Conservation (phyloP, 2,797 vertebrate genomes). For the Myoxocephalus aenaeus region DNA sequence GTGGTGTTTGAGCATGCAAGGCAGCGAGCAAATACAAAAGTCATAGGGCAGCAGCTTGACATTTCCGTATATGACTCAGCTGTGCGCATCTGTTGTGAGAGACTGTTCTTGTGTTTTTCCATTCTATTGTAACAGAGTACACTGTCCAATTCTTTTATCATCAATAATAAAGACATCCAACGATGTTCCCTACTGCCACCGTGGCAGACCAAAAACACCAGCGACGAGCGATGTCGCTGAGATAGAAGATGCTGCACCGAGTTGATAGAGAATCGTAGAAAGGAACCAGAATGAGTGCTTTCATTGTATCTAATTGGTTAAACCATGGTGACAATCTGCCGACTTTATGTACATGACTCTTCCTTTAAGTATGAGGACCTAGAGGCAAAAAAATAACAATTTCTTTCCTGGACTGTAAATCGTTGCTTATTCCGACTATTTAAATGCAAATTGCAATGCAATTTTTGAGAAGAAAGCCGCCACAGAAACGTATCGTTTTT, state of each 20-base stretch:
- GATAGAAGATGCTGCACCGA: slow-evolving; percentile 5
- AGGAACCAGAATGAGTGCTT: slow-evolving; percentile 3
- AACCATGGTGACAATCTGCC: slow-evolving; percentile 11
- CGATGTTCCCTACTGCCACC: slow-evolving; percentile 4
- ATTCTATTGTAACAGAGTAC: no score
- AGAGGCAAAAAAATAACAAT: slow-evolving; percentile 37
- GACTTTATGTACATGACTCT: slow-evolving; percentile 27
- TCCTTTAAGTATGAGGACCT: slow-evolving; percentile 35
- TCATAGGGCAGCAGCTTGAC: slow-evolving; percentile 20
- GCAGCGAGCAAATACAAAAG: background rate
- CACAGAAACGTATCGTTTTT: slow-evolving; percentile 40
- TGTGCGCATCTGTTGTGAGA: slow-evolving; percentile 8
- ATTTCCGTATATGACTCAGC: slow-evolving; percentile 30
- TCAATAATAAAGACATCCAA: background rate
- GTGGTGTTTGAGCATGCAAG: background rate
- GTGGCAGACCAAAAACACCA: slow-evolving; percentile 7
- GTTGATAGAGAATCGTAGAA: slow-evolving; percentile 5
- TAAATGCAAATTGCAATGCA: slow-evolving; percentile 65
- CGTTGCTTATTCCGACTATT: slow-evolving; percentile 58
- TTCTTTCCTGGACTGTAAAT: slow-evolving; percentile 41
- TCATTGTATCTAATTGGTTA: slow-evolving; percentile 29
- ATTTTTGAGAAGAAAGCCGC: slow-evolving; percentile 37
- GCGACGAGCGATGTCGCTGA: slow-evolving; percentile 13
- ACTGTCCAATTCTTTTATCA: slow-evolving; percentile 5
- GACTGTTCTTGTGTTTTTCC: slow-evolving; percentile 17